phyloP scores from a whole-genome alignment of 2,888 invertebrate species.

The Adineta ricciae region DNA sequence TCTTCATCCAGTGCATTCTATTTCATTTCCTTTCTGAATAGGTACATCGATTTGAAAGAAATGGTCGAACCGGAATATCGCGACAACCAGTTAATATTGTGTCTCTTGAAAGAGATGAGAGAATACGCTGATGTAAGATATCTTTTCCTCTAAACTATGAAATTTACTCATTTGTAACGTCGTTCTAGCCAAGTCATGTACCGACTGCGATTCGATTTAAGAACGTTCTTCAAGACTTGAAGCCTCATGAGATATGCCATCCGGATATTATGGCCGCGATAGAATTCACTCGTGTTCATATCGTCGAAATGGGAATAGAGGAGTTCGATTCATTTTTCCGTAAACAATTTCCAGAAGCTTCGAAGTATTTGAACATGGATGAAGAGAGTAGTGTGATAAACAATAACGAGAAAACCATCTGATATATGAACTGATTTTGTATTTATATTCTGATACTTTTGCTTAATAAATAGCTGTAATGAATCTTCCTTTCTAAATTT shows the following conservation, averaged over 20 bases:
- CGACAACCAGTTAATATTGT: neutral
- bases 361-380: neutral
- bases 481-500: no score
- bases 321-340: conserved; percentile 48
- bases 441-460: neutral
- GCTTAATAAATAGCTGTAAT: no score
- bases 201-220: neutral
- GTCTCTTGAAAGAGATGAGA: neutral
- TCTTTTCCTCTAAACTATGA: neutral
- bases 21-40: neutral
- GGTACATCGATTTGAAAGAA: neutral
- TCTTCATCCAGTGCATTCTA: neutral
- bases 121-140: neutral
- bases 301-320: conserved; percentile 46
- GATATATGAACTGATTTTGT: neutral
- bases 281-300: conserved; percentile 46
- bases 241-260: conserved; percentile 48
- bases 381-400: neutral
- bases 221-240: conserved; percentile 41
- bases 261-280: conserved; percentile 47
- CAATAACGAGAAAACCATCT: neutral
- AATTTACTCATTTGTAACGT: neutral
- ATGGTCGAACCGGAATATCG: neutral
- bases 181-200: neutral
- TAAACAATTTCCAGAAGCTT: neutral